A percentile compares a stretch with the other conserved stretches of the same genome.
phyloP scores from a whole-genome alignment of 2,888 invertebrate species.

The Geophilus truncorum region DNA sequence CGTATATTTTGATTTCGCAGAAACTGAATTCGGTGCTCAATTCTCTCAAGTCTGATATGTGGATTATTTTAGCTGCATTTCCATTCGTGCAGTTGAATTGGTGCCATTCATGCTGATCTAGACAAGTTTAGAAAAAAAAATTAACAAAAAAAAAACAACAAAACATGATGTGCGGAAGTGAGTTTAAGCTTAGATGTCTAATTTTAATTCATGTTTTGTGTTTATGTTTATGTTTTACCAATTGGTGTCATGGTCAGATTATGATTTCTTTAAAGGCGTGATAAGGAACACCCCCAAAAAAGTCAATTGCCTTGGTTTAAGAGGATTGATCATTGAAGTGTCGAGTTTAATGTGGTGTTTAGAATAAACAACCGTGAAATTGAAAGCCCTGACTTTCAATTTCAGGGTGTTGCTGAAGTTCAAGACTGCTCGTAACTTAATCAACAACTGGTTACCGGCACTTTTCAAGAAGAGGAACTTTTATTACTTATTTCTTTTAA shows the following conservation, averaged over 20 bases:
- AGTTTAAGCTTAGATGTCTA: too few species aligned
- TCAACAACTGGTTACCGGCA: too few species aligned
- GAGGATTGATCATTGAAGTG: neutral
- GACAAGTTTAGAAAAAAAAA: neutral
- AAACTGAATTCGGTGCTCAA: neutral
- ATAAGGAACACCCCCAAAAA: neutral
- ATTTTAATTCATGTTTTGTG: neutral
- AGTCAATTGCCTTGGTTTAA: slow-evolving; percentile 8
- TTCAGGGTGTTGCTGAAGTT: neutral
- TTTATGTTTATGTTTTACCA: neutral
- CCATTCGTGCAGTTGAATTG: neutral
- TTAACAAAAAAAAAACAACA: neutral
- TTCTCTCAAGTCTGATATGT: neutral
- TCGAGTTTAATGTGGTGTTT: neutral
- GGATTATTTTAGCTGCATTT: neutral
- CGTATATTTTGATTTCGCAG: neutral
- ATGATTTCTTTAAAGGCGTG: neutral
- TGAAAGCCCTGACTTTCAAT: neutral
- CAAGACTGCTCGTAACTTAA: too few species aligned
- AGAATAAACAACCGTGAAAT: neutral
- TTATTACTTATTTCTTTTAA: too few species aligned
- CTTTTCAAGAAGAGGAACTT: too few species aligned
- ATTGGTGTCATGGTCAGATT: slow-evolving; percentile 12
- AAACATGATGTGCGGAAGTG: too few species aligned
- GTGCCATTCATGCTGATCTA: neutral